Percentiles rank a stretch among this genome's conserved stretches.
phyloP scores from a whole-genome alignment of 1,140 invertebrate species.

The Drosophila suzukii region DNA sequence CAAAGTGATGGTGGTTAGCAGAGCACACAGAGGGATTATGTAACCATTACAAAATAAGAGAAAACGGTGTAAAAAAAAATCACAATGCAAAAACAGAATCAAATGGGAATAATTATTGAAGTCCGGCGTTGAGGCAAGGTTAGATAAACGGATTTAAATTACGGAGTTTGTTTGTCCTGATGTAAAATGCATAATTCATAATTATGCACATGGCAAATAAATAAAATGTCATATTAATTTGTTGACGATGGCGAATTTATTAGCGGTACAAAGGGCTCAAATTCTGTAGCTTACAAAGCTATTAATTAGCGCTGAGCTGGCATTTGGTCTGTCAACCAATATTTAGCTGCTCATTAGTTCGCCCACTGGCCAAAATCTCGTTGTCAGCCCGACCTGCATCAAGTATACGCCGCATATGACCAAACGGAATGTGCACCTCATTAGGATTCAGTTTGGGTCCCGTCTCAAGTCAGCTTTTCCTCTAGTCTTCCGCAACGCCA shows the following conservation, averaged over 20 bases:
- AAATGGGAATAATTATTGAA: conserved; percentile 55
- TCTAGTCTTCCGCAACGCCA: conserved; percentile 45
- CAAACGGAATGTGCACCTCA: conserved; percentile 55
- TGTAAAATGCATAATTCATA: conserved; percentile 68
- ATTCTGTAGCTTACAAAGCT: conserved; percentile 65
- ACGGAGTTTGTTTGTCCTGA: conserved; percentile 25
- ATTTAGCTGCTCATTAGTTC: conserved; percentile 75
- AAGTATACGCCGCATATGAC: conserved; percentile 63
- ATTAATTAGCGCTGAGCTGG: conserved; percentile 70
- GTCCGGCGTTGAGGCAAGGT: conserved; percentile 34
- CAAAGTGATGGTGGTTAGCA: conserved; percentile 54
- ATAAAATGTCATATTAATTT: conserved; percentile 77
- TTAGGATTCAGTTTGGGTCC: conserved; percentile 67
- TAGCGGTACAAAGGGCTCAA: conserved; percentile 46
- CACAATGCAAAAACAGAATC: conserved; percentile 32
- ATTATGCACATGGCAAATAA: conserved; percentile 70
- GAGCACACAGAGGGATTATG: conserved; percentile 57
- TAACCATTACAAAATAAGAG: not conserved
- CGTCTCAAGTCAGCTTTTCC: conserved; percentile 53
- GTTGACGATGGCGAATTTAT: conserved; percentile 79
- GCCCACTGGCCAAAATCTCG: not conserved
- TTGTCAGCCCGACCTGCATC: conserved; percentile 27
- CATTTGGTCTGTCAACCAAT: conserved; percentile 69
- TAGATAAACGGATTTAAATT: conserved; percentile 78
- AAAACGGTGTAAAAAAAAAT: conserved; percentile 21